Percentiles rank a stretch among this genome's conserved stretches.
These are phyloP conservation scores for Pachycephus smyrnensis DNA, from an alignment of 2,888 invertebrate genomes.

Conservation along the genomic window DNA sequence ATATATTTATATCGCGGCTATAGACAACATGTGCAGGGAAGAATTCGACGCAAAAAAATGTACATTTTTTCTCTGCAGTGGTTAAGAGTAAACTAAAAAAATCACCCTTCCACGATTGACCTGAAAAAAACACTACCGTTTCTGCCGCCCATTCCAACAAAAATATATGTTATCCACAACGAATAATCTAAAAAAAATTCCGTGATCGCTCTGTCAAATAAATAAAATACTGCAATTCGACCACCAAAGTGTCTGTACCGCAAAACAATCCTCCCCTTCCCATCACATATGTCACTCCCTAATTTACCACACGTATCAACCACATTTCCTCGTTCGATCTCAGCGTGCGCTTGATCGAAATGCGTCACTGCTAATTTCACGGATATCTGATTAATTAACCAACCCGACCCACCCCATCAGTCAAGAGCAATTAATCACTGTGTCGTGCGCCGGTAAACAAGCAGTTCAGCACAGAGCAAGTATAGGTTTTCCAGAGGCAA, in stretches of 20 bases:
- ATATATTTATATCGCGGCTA: neutral
- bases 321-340: slow-evolving; percentile 20
- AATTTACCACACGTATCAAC: slow-evolving; percentile 19
- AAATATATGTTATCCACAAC: neutral
- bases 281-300: neutral
- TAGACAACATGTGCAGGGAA: neutral
- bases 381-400: slow-evolving; percentile 67
- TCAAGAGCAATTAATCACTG: slow-evolving; percentile 55
- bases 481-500: slow-evolving; percentile 45
- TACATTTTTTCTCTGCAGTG: neutral
- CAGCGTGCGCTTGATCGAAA: slow-evolving; percentile 38
- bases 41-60: neutral
- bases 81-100: too few relatives aligned
- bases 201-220: neutral
- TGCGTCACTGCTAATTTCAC: slow-evolving; percentile 47
- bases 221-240: neutral
- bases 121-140: slow-evolving; percentile 25
- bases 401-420: slow-evolving; percentile 33
- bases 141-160: slow-evolving; percentile 23
- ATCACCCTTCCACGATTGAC: too few relatives aligned
- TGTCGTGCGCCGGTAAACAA: slow-evolving; percentile 45
- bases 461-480: slow-evolving; percentile 34
- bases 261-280: neutral
- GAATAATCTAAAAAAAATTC: neutral
- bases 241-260: neutral